phyloP scores from a whole-genome alignment of 2,888 invertebrate genomes.

The Drosophila suboccidentalis region DNA sequence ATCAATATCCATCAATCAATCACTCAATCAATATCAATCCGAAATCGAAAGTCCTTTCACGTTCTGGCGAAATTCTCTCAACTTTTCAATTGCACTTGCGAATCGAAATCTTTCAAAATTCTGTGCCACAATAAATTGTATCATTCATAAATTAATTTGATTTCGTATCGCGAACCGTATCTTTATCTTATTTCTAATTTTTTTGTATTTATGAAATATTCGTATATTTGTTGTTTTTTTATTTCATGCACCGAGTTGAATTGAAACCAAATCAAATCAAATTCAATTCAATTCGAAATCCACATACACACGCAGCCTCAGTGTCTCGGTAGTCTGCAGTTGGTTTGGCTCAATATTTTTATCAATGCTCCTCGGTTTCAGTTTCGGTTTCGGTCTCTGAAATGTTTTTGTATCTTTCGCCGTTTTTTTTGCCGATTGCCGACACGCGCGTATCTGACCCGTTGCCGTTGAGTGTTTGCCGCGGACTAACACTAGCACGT shows the following conservation, averaged over 20 bases:
- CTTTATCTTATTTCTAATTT: conserved; percentile 2
- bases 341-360: conserved; percentile 50
- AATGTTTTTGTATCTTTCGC: conserved; percentile 58
- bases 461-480: conserved; percentile 70
- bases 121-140: conserved; percentile 22
- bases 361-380: conserved; percentile 50
- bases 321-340: conserved; percentile 48
- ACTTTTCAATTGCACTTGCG: conserved; percentile 33
- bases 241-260: conserved; percentile 24
- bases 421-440: conserved; percentile 56
- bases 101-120: conserved; percentile 21
- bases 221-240: conserved; percentile 8
- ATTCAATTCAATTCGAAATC: conserved; percentile 51
- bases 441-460: conserved; percentile 72
- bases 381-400: conserved; percentile 40
- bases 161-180: conserved; percentile 22
- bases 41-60: conserved; percentile 68
- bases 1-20: conserved; percentile 35
- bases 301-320: conserved; percentile 39
- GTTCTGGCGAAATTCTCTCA: conserved; percentile 38
- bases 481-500: conserved; percentile 57
- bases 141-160: conserved; percentile 32
- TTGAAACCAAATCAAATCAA: conserved; percentile 25
- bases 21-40: conserved; percentile 7
- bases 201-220: conserved; percentile 4